Percentiles rank a stretch among this genome's conserved stretches.
Evolutionary conservation across 2,797 vertebrate genomes (phyloP).

Genomic region (Oreortyx pictus): DNA sequence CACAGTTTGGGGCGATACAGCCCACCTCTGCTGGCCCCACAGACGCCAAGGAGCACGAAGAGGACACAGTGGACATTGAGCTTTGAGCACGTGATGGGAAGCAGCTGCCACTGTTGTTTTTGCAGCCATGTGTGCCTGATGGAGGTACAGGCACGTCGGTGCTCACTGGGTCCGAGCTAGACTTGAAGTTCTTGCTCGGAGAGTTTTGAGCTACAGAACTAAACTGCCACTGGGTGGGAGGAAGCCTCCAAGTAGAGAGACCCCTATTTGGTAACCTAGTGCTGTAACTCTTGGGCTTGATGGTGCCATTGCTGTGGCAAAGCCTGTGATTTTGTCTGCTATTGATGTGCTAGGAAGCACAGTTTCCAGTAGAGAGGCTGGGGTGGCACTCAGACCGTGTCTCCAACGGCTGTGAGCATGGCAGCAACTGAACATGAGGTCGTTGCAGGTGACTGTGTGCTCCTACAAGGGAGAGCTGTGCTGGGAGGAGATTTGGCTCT

Average conservation of each 20-base stretch:
- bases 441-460: not conserved
- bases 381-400: not conserved
- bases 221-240: not conserved
- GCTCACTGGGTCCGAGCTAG: not conserved
- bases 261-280: not conserved
- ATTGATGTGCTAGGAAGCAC: not conserved
- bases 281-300: not conserved
- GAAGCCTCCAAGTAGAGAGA: not conserved
- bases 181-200: not conserved
- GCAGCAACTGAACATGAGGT: not conserved
- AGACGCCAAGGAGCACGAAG: constrained; percentile 5
- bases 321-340: not conserved
- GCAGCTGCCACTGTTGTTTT: not conserved
- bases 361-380: not conserved
- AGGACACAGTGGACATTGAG: not conserved
- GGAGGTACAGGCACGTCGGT: not conserved
- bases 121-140: not conserved
- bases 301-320: not conserved
- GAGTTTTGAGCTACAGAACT: not conserved
- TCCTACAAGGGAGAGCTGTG: not conserved
- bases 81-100: not conserved
- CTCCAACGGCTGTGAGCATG: not conserved
- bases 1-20: constrained; percentile 19
- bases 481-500: not conserved
- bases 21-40: not conserved